These are phyloP conservation scores for Lineus longissimus DNA, from an alignment of 1,140 invertebrate genomes.

Conservation along the genomic window DNA sequence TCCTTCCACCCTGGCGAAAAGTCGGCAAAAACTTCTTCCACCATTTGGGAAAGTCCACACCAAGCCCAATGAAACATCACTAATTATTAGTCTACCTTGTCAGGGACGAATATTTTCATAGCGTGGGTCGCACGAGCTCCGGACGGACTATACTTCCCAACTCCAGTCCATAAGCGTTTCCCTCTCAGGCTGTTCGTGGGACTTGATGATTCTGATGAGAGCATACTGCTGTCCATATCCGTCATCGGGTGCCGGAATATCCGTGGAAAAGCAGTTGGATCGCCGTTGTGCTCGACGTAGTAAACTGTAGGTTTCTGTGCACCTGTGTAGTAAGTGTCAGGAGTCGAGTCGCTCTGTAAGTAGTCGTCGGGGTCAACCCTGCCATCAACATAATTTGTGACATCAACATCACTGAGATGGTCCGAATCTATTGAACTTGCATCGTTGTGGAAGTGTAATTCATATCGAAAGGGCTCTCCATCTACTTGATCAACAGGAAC, in stretches of 20 bases:
- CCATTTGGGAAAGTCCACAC: too few relatives aligned
- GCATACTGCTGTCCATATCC: not conserved
- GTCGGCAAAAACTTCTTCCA: too few relatives aligned
- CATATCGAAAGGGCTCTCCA: too few relatives aligned
- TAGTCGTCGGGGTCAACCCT: not conserved
- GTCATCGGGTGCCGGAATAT: not conserved
- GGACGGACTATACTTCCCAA: too few relatives aligned
- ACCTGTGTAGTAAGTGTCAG: not conserved
- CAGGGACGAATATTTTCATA: too few relatives aligned
- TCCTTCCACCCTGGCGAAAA: too few relatives aligned
- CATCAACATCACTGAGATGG: not conserved
- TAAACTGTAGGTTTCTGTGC: not conserved
- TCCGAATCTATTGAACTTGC: not conserved
- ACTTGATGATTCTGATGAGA: conserved; percentile 1
- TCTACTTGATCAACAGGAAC: too few relatives aligned
- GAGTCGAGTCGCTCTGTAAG: not conserved
- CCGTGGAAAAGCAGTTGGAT: not conserved
- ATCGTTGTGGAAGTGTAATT: not conserved
- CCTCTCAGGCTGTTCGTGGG: not conserved
- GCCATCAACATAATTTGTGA: too few relatives aligned
- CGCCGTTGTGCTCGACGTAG: not conserved
- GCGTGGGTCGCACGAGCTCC: too few relatives aligned
- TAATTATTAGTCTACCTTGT: too few relatives aligned
- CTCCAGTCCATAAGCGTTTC: not conserved
- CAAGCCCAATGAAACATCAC: too few relatives aligned